Evolutionary conservation across 2,797 vertebrate genomes (phyloP).

Genomic region (Cynopterus sphinx): DNA sequence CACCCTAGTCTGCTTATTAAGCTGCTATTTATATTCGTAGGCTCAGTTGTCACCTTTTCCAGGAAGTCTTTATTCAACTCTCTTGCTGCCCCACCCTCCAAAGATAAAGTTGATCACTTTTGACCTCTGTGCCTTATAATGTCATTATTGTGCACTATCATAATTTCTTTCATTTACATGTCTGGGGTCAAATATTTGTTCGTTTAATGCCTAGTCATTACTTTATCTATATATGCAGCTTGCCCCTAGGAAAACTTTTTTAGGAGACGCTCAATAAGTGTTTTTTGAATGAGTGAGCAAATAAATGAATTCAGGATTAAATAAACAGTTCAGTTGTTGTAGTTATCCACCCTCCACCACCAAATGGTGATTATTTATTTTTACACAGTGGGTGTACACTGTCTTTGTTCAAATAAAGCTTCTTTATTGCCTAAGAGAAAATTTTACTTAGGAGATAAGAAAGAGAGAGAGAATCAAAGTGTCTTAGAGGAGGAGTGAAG

Average conservation of each 20-base stretch:
- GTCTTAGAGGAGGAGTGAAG: neutral
- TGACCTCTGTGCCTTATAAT: neutral
- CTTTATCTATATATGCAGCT: neutral
- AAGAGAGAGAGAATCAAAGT: neutral
- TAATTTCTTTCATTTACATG: neutral
- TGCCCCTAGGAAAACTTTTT: neutral
- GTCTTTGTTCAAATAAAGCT: neutral
- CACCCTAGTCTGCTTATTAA: neutral
- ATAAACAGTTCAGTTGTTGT: neutral
- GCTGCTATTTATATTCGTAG: neutral
- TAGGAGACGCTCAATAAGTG: neutral
- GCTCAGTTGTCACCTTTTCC: neutral
- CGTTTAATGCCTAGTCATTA: neutral
- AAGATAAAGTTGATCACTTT: neutral
- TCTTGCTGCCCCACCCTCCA: neutral
- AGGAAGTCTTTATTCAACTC: neutral
- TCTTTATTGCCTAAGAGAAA: constrained; percentile 2
- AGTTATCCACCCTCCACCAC: neutral
- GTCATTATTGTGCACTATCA: neutral
- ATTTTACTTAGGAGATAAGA: neutral
- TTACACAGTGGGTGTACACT: neutral
- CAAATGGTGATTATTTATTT: neutral
- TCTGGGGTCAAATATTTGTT: neutral
- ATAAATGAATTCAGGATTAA: neutral
- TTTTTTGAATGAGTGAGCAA: neutral